These are phyloP conservation scores for Trissoscelio sp. DNA, from an alignment of 2,888 invertebrate species.

Conservation along the genomic window DNA sequence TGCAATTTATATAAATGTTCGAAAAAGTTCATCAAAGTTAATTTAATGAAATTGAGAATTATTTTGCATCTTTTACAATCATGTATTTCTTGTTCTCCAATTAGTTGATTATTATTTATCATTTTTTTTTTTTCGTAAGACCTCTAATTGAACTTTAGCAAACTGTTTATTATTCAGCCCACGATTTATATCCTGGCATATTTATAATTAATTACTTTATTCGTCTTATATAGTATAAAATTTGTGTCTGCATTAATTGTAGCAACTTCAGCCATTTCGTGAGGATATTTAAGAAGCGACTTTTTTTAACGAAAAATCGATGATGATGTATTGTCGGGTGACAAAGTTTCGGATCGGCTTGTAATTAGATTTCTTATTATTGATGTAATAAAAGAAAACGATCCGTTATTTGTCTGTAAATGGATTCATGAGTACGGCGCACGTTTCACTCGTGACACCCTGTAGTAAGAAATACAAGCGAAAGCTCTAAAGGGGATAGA, in stretches of 20 bases:
- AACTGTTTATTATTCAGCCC: background rate
- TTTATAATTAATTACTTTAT: background rate
- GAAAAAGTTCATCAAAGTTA: no score
- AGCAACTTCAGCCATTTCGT: background rate
- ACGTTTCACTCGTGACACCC: slow-evolving; percentile 74
- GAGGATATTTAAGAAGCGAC: background rate
- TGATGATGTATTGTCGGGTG: slow-evolving; percentile 14
- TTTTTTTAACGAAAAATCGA: slow-evolving; percentile 19
- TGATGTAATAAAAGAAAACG: slow-evolving; percentile 62
- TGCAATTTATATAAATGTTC: background rate
- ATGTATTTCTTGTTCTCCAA: no score
- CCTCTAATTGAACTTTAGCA: background rate
- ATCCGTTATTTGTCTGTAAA: slow-evolving; percentile 64
- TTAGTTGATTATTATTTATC: no score
- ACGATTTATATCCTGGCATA: background rate
- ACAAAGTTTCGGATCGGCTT: slow-evolving; percentile 1
- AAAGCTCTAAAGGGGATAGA: slow-evolving; percentile 74
- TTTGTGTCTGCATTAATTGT: background rate
- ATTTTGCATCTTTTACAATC: no score
- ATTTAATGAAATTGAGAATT: no score
- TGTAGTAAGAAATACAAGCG: slow-evolving; percentile 78
- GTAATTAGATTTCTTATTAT: slow-evolving; percentile 59
- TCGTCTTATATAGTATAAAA: background rate
- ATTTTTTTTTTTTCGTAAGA: no score
- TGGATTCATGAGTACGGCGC: slow-evolving; percentile 64